Evolutionary conservation across 1,140 invertebrate genomes (phyloP).

Genomic region (Batillaria attramentaria): DNA sequence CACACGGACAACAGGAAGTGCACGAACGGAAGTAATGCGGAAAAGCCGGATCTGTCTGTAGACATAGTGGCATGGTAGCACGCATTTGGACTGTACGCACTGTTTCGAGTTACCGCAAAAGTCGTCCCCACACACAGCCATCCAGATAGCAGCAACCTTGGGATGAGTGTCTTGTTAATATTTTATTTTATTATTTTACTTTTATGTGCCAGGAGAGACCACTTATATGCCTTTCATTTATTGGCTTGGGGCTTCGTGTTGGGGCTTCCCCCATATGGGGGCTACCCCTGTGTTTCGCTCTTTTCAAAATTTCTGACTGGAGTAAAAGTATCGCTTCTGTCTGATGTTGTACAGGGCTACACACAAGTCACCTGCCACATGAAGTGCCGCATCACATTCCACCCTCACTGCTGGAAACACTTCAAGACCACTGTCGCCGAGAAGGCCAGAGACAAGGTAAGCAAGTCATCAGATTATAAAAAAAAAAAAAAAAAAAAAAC

Average conservation of each 20-base stretch:
- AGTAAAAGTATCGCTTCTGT: background rate
- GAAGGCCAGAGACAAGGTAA: background rate
- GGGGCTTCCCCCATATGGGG: too few relatives aligned
- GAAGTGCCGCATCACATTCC: background rate
- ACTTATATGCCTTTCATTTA: background rate
- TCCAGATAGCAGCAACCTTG: too few relatives aligned
- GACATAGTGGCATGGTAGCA: too few relatives aligned
- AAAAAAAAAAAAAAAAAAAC: too few relatives aligned
- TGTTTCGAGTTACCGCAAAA: too few relatives aligned
- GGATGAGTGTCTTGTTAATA: too few relatives aligned
- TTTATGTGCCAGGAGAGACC: conserved; percentile 44
- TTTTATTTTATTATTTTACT: conserved; percentile 40
- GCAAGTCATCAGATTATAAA: too few relatives aligned
- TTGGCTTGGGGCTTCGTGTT: background rate
- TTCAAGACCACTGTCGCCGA: background rate
- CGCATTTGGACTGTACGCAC: too few relatives aligned
- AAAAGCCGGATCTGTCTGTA: too few relatives aligned
- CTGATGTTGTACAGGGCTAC: background rate
- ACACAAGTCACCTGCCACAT: background rate
- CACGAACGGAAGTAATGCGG: too few relatives aligned
- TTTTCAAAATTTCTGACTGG: background rate
- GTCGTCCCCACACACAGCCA: too few relatives aligned
- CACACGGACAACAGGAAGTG: too few relatives aligned
- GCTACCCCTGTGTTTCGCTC: background rate
- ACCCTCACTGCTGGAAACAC: conserved; percentile 18